A percentile compares a stretch with the other conserved stretches of the same genome.
Evolutionary conservation across 2,113 vertebrate species (phyloP).

Genomic region (Platysternon megacephalum): DNA sequence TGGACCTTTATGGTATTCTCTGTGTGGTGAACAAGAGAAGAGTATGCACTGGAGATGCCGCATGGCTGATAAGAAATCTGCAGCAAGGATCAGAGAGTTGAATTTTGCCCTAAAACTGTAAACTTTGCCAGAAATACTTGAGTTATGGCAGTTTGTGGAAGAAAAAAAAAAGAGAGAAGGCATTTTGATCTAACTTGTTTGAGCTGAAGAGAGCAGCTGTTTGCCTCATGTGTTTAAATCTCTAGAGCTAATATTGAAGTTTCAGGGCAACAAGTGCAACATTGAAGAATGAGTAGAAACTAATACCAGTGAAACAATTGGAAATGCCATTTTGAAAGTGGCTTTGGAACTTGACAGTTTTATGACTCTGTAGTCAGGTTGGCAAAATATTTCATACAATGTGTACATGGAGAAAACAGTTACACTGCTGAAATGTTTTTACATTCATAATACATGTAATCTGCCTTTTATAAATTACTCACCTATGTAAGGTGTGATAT

Average conservation of each 20-base stretch:
- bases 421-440: background rate
- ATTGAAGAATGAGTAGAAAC: slow-evolving; percentile 39
- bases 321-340: slow-evolving; percentile 9
- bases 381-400: slow-evolving; percentile 25
- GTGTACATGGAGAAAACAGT: slow-evolving; percentile 5
- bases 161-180: background rate
- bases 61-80: background rate
- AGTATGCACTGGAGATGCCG: background rate
- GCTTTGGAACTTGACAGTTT: slow-evolving; percentile 24
- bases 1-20: slow-evolving; percentile 1
- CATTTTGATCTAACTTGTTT: slow-evolving; percentile 42
- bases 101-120: slow-evolving; percentile 10
- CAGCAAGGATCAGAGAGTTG: slow-evolving; percentile 24
- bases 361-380: slow-evolving; percentile 9
- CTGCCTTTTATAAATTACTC: slow-evolving; percentile 60
- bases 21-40: rapidly evolving
- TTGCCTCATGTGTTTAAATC: slow-evolving; percentile 70
- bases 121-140: slow-evolving; percentile 36
- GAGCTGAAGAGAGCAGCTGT: slow-evolving; percentile 60
- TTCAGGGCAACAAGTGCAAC: slow-evolving; percentile 64
- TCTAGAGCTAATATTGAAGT: slow-evolving; percentile 68
- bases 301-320: slow-evolving; percentile 47
- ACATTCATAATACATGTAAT: slow-evolving; percentile 33
- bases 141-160: background rate
- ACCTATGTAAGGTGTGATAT: slow-evolving; percentile 67